phyloP scores from a whole-genome alignment of 2,113 vertebrate species.

The Halichoeres trimaculatus region DNA sequence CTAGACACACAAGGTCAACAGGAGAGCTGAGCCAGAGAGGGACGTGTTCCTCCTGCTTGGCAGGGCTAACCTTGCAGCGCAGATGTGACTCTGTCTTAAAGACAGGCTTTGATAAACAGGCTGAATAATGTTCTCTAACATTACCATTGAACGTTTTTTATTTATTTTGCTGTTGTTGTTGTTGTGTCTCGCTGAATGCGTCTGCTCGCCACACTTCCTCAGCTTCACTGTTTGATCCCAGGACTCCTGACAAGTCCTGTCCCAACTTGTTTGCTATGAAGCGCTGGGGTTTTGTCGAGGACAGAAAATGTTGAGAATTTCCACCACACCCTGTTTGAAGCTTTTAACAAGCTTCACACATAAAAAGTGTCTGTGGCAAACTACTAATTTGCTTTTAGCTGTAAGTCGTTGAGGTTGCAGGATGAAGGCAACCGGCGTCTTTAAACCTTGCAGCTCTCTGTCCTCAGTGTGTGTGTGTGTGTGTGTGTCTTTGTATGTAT shows the following conservation, averaged over 20 bases:
- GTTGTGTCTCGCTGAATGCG: constrained; percentile 26
- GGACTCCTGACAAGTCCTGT: constrained; percentile 51
- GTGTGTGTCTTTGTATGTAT: constrained; percentile 3
- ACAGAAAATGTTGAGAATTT: constrained; percentile 72
- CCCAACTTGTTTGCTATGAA: constrained; percentile 57
- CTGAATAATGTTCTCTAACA: constrained; percentile 33
- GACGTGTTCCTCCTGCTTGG: constrained; percentile 24
- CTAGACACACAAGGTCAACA: constrained; percentile 65
- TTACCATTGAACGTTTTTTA: background rate
- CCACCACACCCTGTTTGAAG: constrained; percentile 59
- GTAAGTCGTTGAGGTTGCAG: constrained; percentile 37
- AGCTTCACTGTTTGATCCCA: constrained; percentile 48
- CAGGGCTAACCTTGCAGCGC: constrained; percentile 28
- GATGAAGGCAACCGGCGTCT: constrained; percentile 41
- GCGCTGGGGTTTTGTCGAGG: constrained; percentile 33
- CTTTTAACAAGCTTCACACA: constrained; percentile 52
- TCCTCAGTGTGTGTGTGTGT: constrained; percentile 6
- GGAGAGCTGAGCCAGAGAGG: constrained; percentile 45
- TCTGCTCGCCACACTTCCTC: constrained; percentile 29
- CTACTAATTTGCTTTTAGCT: constrained; percentile 66
- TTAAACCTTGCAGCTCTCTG: constrained; percentile 32
- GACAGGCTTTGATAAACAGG: constrained; percentile 41
- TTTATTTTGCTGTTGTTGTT: background rate
- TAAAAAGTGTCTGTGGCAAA: constrained; percentile 52
- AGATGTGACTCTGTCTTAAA: constrained; percentile 51